Conservation (phyloP, 2,113 vertebrate genomes). For the Nasalis larvatus region DNA sequence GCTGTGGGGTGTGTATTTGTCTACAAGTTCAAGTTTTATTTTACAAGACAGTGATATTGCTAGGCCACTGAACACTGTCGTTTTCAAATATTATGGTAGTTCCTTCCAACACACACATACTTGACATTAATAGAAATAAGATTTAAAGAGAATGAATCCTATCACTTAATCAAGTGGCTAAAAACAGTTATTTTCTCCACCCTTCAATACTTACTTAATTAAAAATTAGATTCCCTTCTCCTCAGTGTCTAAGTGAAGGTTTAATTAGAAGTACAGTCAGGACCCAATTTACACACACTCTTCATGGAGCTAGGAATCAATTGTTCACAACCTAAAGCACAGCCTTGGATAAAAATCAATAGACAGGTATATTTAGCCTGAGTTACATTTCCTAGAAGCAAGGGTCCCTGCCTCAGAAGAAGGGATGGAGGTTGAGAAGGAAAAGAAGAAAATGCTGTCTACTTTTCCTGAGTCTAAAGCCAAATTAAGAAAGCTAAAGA, state of each 20-base stretch:
- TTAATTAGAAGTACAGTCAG: neutral
- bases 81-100: neutral
- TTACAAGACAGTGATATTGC: neutral
- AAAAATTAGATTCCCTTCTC: neutral
- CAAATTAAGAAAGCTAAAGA: neutral
- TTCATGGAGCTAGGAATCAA: neutral
- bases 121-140: neutral
- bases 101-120: neutral
- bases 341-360: neutral
- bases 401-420: neutral
- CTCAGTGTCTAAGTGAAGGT: neutral
- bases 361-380: neutral
- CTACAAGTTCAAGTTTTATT: neutral
- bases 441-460: neutral
- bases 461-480: neutral
- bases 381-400: neutral
- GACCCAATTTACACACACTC: neutral
- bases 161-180: neutral
- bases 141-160: neutral
- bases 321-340: neutral
- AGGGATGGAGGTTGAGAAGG: neutral
- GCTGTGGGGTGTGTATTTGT: neutral
- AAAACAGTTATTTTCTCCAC: neutral
- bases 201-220: constrained; percentile 40
- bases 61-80: neutral